phyloP scores from a whole-genome alignment of 1,140 invertebrate species.

The Pseudobourletiella spinata region DNA sequence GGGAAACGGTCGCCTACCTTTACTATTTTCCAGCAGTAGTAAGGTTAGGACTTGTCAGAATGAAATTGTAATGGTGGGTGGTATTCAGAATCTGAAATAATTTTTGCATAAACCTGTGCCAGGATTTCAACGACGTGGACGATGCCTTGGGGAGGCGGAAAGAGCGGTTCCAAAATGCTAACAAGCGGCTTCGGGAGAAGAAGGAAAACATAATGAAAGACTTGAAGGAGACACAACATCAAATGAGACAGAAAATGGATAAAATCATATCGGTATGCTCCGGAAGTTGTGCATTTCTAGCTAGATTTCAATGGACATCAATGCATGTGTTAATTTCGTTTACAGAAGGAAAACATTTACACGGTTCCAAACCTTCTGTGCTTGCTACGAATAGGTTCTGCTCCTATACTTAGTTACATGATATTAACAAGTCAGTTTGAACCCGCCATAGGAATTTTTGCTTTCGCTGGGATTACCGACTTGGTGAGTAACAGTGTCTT shows the following conservation, averaged over 20 bases:
- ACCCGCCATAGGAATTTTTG: slow-evolving; percentile 60
- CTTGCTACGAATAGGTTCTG: slow-evolving; percentile 66
- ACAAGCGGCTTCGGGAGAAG: slow-evolving; percentile 47
- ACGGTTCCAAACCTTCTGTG: slow-evolving; percentile 89
- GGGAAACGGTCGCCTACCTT: no score
- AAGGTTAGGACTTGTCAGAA: no score
- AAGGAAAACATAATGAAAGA: slow-evolving; percentile 54
- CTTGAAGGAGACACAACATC: slow-evolving; percentile 54
- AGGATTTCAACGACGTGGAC: neutral
- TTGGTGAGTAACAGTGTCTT: slow-evolving; percentile 50
- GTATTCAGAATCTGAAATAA: no score
- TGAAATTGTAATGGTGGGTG: no score
- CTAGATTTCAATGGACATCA: neutral
- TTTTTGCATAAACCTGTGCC: no score
- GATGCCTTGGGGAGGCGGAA: neutral
- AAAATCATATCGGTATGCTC: slow-evolving; percentile 54
- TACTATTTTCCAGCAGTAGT: no score
- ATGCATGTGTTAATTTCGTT: slow-evolving; percentile 33
- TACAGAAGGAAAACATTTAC: slow-evolving; percentile 77
- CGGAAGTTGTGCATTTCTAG: neutral
- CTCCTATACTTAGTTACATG: slow-evolving; percentile 77
- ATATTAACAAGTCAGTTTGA: slow-evolving; percentile 66
- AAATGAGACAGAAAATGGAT: slow-evolving; percentile 52
- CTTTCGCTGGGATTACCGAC: slow-evolving; percentile 72
- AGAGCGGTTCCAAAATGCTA: slow-evolving; percentile 38